A percentile compares a stretch with the other conserved stretches of the same genome.
Evolutionary conservation across 2,888 invertebrate genomes (phyloP).

Genomic region (Fragum sueziense): DNA sequence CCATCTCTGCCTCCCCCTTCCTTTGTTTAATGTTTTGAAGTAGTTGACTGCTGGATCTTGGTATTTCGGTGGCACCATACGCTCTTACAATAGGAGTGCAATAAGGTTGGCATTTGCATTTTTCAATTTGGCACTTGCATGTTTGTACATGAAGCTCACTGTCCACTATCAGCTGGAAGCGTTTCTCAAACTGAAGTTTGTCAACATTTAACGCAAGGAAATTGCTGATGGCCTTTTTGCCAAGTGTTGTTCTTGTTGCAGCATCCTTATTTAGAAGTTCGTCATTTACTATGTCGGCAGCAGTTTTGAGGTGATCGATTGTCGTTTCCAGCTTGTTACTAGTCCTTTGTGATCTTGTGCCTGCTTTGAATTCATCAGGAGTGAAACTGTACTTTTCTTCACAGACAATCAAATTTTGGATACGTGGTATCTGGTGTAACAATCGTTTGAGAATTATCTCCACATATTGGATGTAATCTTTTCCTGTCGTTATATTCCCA

Average conservation of each 20-base stretch:
- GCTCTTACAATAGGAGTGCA: background rate
- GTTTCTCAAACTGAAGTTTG: background rate
- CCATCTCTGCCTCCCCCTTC: constrained; percentile 30
- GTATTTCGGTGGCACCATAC: background rate
- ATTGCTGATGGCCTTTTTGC: constrained; percentile 30
- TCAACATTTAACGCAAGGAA: constrained; percentile 30
- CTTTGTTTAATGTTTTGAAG: background rate
- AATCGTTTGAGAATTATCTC: constrained; percentile 6
- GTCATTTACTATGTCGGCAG: background rate
- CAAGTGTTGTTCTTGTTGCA: constrained; percentile 19
- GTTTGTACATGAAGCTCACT: background rate
- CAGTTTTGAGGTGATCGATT: background rate
- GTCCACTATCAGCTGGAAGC: background rate
- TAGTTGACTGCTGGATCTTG: too few relatives aligned
- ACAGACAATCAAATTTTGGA: constrained; percentile 21
- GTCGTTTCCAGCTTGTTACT: background rate
- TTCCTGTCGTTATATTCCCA: background rate
- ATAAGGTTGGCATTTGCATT: background rate
- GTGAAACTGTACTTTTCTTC: constrained; percentile 42
- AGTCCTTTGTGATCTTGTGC: background rate
- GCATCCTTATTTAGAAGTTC: background rate
- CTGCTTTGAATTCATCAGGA: constrained; percentile 24
- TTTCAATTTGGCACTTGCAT: background rate
- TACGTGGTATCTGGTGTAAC: background rate
- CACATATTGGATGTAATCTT: background rate